Evolutionary conservation across 2,113 vertebrate genomes (phyloP).

Genomic region (Phaetusa simplex): DNA sequence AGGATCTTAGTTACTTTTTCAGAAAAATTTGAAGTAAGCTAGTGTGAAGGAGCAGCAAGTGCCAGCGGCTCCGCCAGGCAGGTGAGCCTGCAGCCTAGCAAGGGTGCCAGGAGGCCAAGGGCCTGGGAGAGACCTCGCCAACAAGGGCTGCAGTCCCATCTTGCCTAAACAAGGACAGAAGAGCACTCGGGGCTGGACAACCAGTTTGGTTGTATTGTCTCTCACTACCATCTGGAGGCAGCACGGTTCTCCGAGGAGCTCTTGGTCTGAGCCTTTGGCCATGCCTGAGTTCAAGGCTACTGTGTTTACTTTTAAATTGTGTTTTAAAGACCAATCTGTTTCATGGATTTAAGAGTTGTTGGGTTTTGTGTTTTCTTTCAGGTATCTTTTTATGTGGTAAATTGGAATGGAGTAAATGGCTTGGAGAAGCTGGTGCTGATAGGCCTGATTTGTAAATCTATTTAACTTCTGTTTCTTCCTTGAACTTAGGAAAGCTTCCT

Average conservation of each 20-base stretch:
- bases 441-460: background rate
- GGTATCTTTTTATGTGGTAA: background rate
- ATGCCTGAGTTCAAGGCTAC: background rate
- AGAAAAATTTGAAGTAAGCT: background rate
- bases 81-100: fast-evolving
- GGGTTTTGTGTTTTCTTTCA: background rate
- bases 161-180: background rate
- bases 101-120: background rate
- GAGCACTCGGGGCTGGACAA: background rate
- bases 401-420: background rate
- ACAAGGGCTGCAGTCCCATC: fast-evolving
- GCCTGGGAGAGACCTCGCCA: background rate
- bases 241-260: background rate
- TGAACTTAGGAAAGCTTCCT: background rate
- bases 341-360: background rate
- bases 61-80: background rate
- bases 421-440: background rate
- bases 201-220: background rate
- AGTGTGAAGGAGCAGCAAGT: background rate
- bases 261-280: background rate
- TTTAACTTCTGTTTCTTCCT: background rate
- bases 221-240: background rate
- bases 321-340: background rate
- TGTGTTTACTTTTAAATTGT: background rate
- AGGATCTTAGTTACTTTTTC: background rate